These are phyloP conservation scores for Ditylenchus weischeri DNA, from an alignment of 2,888 invertebrate genomes.

Conservation along the genomic window DNA sequence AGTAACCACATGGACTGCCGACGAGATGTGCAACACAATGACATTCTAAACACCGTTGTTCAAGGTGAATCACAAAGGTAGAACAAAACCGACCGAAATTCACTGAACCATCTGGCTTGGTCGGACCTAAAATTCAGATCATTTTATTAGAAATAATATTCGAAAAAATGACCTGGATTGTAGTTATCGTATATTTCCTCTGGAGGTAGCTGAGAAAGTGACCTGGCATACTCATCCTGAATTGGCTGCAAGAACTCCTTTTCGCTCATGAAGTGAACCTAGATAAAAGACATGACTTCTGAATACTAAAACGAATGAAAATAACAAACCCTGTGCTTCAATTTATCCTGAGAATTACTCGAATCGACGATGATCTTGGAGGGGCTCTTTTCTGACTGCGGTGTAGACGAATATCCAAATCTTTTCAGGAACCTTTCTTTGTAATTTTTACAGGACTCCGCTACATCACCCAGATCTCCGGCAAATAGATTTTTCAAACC, in stretches of 20 bases:
- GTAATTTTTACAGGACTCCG: too few species aligned
- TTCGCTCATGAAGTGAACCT: slow-evolving; percentile 33
- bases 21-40: slow-evolving; percentile 56
- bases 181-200: slow-evolving; percentile 47
- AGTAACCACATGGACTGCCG: slow-evolving; percentile 54
- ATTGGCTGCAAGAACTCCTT: slow-evolving; percentile 50
- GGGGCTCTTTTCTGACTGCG: too few species aligned
- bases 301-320: too few species aligned
- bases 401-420: too few species aligned
- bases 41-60: slow-evolving; percentile 37
- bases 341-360: too few species aligned
- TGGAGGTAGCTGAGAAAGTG: slow-evolving; percentile 41
- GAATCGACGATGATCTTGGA: too few species aligned
- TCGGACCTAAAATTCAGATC: slow-evolving; percentile 42
- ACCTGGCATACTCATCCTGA: slow-evolving; percentile 43
- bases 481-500: too few species aligned
- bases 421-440: too few species aligned
- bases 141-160: neutral
- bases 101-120: slow-evolving; percentile 51
- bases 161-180: slow-evolving; percentile 46
- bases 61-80: too few species aligned
- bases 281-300: neutral
- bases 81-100: slow-evolving; percentile 37
- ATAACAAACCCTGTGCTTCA: too few species aligned
- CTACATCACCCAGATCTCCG: too few species aligned